Conservation (phyloP, 2,888 invertebrate species). For the Epinotia demarniana region DNA sequence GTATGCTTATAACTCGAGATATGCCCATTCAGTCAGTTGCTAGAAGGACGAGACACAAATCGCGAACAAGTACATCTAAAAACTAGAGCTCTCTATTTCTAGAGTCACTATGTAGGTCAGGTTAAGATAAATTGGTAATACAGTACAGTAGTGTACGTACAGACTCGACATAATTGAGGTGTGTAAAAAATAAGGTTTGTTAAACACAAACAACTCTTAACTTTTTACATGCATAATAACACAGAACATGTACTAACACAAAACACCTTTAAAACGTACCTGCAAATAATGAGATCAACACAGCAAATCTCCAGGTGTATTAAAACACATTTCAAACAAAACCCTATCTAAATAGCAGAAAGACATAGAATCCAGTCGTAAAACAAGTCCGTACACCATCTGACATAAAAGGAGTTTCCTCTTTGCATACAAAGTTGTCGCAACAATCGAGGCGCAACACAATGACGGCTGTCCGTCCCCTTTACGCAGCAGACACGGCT, state of each 20-base stretch:
- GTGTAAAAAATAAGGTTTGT: too few species aligned
- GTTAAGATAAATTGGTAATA: too few species aligned
- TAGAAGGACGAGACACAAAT: too few species aligned
- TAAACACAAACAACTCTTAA: too few species aligned
- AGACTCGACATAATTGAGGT: too few species aligned
- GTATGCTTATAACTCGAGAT: too few species aligned
- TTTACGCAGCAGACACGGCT: slow-evolving; percentile 68
- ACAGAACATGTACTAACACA: neutral
- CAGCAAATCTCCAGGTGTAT: neutral
- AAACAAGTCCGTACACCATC: slow-evolving; percentile 57
- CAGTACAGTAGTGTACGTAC: too few species aligned
- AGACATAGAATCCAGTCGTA: slow-evolving; percentile 53
- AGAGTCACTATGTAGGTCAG: too few species aligned
- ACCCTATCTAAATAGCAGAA: slow-evolving; percentile 37
- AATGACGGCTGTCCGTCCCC: slow-evolving; percentile 73
- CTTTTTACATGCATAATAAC: too few species aligned
- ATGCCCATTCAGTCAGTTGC: too few species aligned
- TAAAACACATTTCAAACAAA: slow-evolving; percentile 48
- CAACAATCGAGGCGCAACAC: slow-evolving; percentile 75
- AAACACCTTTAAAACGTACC: neutral
- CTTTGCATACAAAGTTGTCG: slow-evolving; percentile 72
- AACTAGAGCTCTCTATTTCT: too few species aligned
- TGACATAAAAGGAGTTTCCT: slow-evolving; percentile 69
- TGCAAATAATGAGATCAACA: slow-evolving; percentile 7
- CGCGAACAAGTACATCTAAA: too few species aligned